Percentiles rank a stretch among this genome's conserved stretches.
phyloP scores from a whole-genome alignment of 2,113 vertebrate species.

The Pterocles burchelli region DNA sequence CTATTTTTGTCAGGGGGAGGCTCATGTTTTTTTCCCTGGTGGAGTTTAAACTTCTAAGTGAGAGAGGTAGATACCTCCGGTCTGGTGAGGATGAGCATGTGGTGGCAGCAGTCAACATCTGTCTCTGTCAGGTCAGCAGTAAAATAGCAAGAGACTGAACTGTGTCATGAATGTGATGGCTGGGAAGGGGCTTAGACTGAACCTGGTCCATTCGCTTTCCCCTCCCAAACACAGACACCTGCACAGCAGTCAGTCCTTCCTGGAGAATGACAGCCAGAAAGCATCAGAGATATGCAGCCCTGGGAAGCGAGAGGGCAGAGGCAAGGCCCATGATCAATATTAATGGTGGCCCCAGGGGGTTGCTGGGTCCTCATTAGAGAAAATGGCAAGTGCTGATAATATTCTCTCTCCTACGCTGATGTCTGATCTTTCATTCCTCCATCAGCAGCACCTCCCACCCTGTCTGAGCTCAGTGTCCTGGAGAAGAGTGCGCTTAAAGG shows the following conservation, averaged over 20 bases:
- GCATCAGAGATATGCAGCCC: not conserved
- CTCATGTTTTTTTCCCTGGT: not conserved
- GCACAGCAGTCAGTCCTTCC: accelerated
- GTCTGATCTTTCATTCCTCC: not conserved
- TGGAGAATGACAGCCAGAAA: not conserved
- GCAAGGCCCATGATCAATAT: not conserved
- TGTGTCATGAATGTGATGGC: not conserved
- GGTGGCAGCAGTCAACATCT: not conserved
- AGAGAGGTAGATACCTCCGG: not conserved
- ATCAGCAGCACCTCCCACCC: not conserved
- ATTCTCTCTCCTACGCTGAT: not conserved
- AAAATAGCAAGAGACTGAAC: not conserved
- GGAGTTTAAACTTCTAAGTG: not conserved
- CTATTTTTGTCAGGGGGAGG: not conserved
- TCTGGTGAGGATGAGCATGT: not conserved
- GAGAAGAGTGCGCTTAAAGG: not conserved
- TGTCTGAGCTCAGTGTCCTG: not conserved
- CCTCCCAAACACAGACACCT: not conserved
- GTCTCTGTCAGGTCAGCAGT: not conserved
- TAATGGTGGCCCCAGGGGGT: not conserved
- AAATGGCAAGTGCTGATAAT: not conserved
- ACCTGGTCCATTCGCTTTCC: not conserved
- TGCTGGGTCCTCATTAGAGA: not conserved
- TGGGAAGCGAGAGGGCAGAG: not conserved
- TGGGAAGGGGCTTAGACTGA: not conserved